Base-by-base conservation (phyloP, 2,888 invertebrate species). In the Euzophera pinguis region DNA sequence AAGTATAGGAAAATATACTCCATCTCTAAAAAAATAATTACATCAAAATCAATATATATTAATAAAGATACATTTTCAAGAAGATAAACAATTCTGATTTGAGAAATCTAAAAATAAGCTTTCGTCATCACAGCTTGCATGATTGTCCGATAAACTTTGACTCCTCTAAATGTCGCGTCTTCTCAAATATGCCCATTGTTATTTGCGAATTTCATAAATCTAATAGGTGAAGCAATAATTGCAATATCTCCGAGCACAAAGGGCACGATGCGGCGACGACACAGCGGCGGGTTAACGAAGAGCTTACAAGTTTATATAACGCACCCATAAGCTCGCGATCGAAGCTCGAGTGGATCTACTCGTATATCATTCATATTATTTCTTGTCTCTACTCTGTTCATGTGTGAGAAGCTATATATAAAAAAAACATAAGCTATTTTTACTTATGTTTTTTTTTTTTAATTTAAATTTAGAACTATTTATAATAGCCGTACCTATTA, bases 151-250 rank as follows among this genome's bases (percentile, higher is more conserved):
- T 47, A 35, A 47, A 47, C 47, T 47, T 47, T 49, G 27, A 49
- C 48, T 49, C 29, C 13, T 37, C 22, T n/a, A 27, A 22, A 17
- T 38, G 37, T 49, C 27, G 17, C 3, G 17, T 37, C 10, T 10
- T 10, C 13, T 27, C 37, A 49, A 38, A 14, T 39, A 50, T 39
- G 39, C 32, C 49, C 29, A 50, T 50, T 50, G 39, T 39, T 38
- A 38, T 48, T 39, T 39, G 39, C 29, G 32, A 39, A 27, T 39
- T 50, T 50, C 49, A 32, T 50, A 50, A 39, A 48, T 48, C 12
- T 48, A 17, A 45, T 45, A 16, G 10, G 12, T 50, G 49, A n/a
- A 16, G 49, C 49, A 50, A 50, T 38, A 13, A 4, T 27, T 32
- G 49, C 49, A 50, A 50, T 38, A 13, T 9, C 38, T 13, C 22